Evolutionary conservation across 2,797 vertebrate genomes (phyloP), one percentile per base, ranked within the genome.

Genomic region (Diceros bicornis): DNA sequence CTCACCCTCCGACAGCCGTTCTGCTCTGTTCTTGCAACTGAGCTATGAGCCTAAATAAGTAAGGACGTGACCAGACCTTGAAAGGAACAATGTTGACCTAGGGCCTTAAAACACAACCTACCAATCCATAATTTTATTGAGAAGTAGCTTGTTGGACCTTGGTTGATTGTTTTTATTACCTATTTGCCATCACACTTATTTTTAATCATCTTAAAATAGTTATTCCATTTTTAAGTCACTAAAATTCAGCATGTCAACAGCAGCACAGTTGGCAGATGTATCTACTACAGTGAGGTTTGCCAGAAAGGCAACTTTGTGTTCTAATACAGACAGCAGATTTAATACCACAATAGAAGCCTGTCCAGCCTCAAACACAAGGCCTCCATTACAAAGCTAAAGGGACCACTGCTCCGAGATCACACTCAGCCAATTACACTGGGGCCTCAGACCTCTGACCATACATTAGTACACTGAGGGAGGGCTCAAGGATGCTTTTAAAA

Each of bases 341-440:
- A 71, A 66, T 41, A 41, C 47, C 29, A 92, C 88, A 97, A 37
- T 0, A 82, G 81, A 68, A n/a, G 94, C 55, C 85, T 95, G 68
- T 96, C 57, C 37, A 20, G 92, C 25, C 77, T 79, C 72, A 86
- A 17, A 83, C 72, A 97, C 97, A 96, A 93, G 86, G 91, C 89
- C 55, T 77, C 64, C 92, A 81, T 94, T 96, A 75, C 72, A 92
- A 37, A 92, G 84, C 83, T 47, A 5, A 27, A 86, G 64, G 37
- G 69, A 79, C 77, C 55, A 3, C 2, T 68, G 61, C 71, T 91
- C 47, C 44, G 57, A 20, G 34, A 3, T 74, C 61, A 88, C 32
- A 47, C 68, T n/a, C 89, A 41, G 84, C 64, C 61, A 21, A 3
- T 72, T 23, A 75, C 44, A 74, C 34, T 9, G 20, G 25, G n/a